Base-by-base conservation (phyloP, 2,797 vertebrate species). In the Sebastes dallii region DNA sequence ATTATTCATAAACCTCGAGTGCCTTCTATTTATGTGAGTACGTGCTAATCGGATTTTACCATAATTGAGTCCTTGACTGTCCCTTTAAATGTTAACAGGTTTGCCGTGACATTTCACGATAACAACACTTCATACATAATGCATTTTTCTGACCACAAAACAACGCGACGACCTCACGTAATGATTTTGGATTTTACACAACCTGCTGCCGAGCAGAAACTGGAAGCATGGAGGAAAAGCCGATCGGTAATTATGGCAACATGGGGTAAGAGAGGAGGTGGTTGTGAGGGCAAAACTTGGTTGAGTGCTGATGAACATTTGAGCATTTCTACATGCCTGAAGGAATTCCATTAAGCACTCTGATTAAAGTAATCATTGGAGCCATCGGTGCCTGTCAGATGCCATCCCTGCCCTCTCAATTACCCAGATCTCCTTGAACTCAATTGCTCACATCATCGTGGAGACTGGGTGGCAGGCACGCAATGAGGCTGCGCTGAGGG, bases 361-460 rank as follows among this genome's bases (percentile, higher is more conserved):
- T 95, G 94, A 96, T 96, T 96, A 96, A 95, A 95, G 95, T 92
- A 95, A 96, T 96, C 95, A 96, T 93, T 89, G 95, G 93, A 96
- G 93, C 93, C 95, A 95, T 95, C 93, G 94, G 95, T 94, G 95
- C 95, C 94, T 95, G 94, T 96, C 94, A 96, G 94, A 95, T 94
- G 95, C 92, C 94, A 95, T 95, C 94, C 93, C 94, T 95, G 95
- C 95, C 95, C 95, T 95, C 94, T 94, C 95, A 96, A 96, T 96
- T 96, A 96, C 93, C 92, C 91, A 88, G 86, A 93, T 95, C 94
- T 95, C 95, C 95, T 96, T 95, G 93, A 96, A 95, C 95, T 94
- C 92, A 93, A 94, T 94, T 92, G 91, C 90, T 92, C 91, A 90
- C 91, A 91, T 93, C 91, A 89, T 90, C 75, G 59, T 75, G 85